Evolutionary conservation across 2,888 invertebrate genomes (phyloP), one percentile per base, ranked within the genome.

Genomic region (Drosophila pegasa): DNA sequence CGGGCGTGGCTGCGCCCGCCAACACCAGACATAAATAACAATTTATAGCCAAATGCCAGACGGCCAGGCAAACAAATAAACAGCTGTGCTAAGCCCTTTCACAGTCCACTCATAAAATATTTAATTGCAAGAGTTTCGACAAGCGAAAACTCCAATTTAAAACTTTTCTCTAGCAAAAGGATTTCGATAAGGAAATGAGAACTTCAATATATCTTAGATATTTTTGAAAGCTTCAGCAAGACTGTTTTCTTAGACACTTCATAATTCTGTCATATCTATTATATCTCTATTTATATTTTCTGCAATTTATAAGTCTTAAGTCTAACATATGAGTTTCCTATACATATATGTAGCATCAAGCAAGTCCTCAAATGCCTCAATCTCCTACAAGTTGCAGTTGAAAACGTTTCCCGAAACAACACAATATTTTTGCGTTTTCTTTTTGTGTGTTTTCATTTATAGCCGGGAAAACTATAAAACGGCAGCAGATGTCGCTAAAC

Each of bases 21-120:
- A 58, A 6, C 35, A 52, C 47, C 75, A 67, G 67, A 73, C 81
- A 80, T 75, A 80, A 80, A 80, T 80, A 69, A 78, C 67, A 75
- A 78, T 79, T 80, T 82, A 79, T 72, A 62, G 75, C 74, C 76
- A 55, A 69, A 59, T 51, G 65, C 72, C 75, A 80, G 78, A 78
- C 80, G 60, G 55, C 63, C 61, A 63, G 31, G 61, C 76, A 81
- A 78, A 80, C 73, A 80, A 71, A 80, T 65, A 73, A 71, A 73
- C 71, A 67, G 45, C 60, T 50, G 18, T 33, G 55, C 51, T 65
- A 63, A 77, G 64, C 65, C 62, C 57, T 61, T 50, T 31, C 62
- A 22, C 61, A 78, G 47, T 41, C 48, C 43, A 33, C 50, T 58
- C 66, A 58, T 67, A 56, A 78, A 79, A 80, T 80, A 76, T 78